Percentiles rank a stretch among this genome's conserved stretches.
Conservation (phyloP, 2,888 invertebrate genomes). For the Limnephilus auricula region DNA sequence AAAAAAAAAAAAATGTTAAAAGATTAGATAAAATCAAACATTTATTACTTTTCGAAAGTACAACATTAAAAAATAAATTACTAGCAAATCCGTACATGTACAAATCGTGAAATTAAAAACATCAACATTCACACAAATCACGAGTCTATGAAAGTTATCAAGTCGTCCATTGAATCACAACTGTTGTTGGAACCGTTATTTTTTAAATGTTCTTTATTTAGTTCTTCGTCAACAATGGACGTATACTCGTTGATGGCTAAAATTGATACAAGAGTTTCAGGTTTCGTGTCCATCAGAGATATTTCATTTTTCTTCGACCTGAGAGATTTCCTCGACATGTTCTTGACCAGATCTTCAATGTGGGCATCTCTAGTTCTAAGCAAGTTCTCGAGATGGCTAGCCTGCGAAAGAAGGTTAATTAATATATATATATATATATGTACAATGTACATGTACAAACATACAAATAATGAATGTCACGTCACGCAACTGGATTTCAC, state of each 20-base stretch:
- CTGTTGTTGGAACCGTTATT: background rate
- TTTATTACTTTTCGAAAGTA: too few relatives aligned
- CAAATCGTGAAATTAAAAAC: background rate
- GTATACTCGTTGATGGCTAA: slow-evolving; percentile 6
- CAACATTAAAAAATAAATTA: too few relatives aligned
- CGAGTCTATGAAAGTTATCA: slow-evolving; percentile 46
- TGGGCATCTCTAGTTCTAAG: slow-evolving; percentile 76
- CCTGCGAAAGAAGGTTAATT: slow-evolving; percentile 66
- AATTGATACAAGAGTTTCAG: slow-evolving; percentile 18
- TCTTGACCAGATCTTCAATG: slow-evolving; percentile 78
- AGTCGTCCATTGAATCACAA: slow-evolving; percentile 34
- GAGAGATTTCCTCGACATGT: slow-evolving; percentile 75
- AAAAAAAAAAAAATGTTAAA: too few relatives aligned
- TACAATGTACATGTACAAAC: too few relatives aligned
- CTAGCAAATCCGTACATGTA: too few relatives aligned
- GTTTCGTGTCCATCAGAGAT: slow-evolving; percentile 37
- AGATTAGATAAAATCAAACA: too few relatives aligned
- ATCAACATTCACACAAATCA: background rate
- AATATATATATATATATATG: too few relatives aligned
- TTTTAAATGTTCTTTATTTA: background rate
- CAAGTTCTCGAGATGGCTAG: slow-evolving; percentile 75
- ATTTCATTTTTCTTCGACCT: slow-evolving; percentile 73
- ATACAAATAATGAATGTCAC: too few relatives aligned
- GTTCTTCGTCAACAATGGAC: slow-evolving; percentile 6
- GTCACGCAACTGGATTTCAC: too few relatives aligned